These are phyloP conservation scores for Tetramorium parvispinum DNA, from an alignment of 1,140 invertebrate species.

Conservation along the genomic window DNA sequence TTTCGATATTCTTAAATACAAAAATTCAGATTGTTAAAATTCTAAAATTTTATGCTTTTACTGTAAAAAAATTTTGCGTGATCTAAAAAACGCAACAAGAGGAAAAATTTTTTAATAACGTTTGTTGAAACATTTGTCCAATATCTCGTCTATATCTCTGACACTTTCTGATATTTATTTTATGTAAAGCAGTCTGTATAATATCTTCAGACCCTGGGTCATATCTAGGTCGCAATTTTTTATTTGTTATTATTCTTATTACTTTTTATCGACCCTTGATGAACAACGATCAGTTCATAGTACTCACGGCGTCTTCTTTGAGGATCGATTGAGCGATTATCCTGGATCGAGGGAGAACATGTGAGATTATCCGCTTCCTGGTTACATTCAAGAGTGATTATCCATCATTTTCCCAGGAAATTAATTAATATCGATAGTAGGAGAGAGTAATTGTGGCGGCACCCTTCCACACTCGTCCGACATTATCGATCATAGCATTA, in stretches of 20 bases:
- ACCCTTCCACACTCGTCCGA: constrained; percentile 14
- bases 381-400: constrained; percentile 64
- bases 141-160: neutral
- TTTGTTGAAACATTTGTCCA: neutral
- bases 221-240: constrained; percentile 40
- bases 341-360: neutral
- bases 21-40: neutral
- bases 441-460: neutral
- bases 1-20: neutral
- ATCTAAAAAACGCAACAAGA: neutral
- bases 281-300: constrained; percentile 4
- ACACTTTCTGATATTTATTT: neutral
- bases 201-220: constrained; percentile 9
- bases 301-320: constrained; percentile 25
- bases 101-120: neutral
- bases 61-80: neutral
- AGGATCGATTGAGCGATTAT: constrained; percentile 70
- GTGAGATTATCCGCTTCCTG: constrained; percentile 69
- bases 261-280: constrained; percentile 54
- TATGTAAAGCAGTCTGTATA: neutral
- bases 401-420: constrained; percentile 60
- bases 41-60: neutral
- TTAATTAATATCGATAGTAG: constrained; percentile 67
- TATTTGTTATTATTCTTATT: constrained; percentile 24
- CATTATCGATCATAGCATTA: constrained; percentile 38